These are phyloP conservation scores for Pseudococcus jackbeardsleyi DNA, from an alignment of 2,888 invertebrate species.

Conservation along the genomic window DNA sequence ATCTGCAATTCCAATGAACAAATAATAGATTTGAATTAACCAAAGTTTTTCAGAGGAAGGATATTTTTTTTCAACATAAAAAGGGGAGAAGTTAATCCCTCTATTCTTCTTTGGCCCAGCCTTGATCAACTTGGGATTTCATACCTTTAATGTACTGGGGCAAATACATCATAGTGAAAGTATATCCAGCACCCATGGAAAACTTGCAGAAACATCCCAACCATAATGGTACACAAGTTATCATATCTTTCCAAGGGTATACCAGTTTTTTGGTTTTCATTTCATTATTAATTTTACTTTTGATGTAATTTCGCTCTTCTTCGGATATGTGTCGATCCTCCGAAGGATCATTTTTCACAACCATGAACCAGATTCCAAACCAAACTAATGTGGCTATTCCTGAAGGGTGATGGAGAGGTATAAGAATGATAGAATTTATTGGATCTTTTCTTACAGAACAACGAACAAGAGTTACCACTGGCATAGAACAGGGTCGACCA, in stretches of 20 bases:
- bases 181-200: background rate
- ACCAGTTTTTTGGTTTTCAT: background rate
- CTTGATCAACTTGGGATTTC: background rate
- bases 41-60: too few species aligned
- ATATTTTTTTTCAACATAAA: too few species aligned
- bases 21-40: too few species aligned
- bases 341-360: slow-evolving; percentile 37
- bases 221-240: slow-evolving; percentile 1
- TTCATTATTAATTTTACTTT: background rate
- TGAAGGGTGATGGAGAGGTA: background rate
- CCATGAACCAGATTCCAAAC: slow-evolving; percentile 12
- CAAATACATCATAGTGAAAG: slow-evolving; percentile 15
- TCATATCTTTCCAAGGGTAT: slow-evolving; percentile 11
- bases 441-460: background rate
- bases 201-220: background rate
- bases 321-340: background rate
- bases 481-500: background rate
- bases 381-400: background rate
- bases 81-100: too few species aligned
- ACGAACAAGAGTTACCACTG: slow-evolving; percentile 2
- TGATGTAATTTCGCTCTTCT: background rate
- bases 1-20: background rate
- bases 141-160: slow-evolving; percentile 45
- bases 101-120: too few species aligned
- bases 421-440: background rate